Percentiles rank a stretch among this genome's conserved stretches.
Evolutionary conservation across 2,888 invertebrate genomes (phyloP).

Genomic region (Nemoura dubitans): DNA sequence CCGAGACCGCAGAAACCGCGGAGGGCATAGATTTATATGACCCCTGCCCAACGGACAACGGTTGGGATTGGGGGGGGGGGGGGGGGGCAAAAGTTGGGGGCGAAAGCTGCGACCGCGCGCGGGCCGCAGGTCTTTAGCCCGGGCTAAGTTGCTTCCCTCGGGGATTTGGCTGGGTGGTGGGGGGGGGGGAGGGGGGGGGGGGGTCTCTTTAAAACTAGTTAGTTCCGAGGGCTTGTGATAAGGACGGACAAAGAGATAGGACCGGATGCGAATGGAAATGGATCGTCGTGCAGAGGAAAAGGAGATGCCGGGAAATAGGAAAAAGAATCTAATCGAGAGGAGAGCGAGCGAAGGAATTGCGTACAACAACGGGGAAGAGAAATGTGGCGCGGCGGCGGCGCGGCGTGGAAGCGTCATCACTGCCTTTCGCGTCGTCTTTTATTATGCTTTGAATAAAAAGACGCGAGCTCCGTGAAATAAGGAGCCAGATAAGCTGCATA

Average conservation of each 20-base stretch:
- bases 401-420: no score
- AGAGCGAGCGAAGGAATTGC: not conserved
- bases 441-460: not conserved
- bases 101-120: not conserved
- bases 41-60: no score
- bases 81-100: not conserved
- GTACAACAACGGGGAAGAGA: conserved; percentile 1
- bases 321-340: not conserved
- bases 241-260: not conserved
- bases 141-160: not conserved
- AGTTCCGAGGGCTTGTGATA: not conserved
- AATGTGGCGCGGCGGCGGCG: not conserved
- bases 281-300: no score
- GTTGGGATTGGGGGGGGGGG: not conserved
- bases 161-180: not conserved
- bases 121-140: not conserved
- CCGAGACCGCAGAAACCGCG: not conserved
- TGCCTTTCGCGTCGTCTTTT: not conserved
- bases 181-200: not conserved
- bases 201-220: not conserved
- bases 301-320: not conserved
- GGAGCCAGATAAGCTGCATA: not conserved
- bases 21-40: not conserved
- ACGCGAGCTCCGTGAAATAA: not conserved
- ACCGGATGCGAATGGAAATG: not conserved